Conservation (phyloP, 2,113 vertebrate genomes). For the Zapornia atra region DNA sequence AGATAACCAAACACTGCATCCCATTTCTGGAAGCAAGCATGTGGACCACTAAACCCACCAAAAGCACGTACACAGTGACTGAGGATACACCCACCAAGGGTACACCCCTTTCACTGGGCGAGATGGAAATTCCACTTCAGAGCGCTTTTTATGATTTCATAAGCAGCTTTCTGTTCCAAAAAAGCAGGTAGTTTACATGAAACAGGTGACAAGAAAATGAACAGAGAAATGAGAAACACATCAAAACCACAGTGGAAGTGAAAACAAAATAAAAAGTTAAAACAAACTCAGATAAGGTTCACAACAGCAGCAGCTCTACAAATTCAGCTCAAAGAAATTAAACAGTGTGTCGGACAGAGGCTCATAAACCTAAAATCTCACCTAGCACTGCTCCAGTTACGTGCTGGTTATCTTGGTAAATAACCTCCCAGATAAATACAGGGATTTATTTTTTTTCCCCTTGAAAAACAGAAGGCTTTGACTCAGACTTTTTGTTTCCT, state of each 20-base stretch:
- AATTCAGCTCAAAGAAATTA: not conserved
- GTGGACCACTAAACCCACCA: not conserved
- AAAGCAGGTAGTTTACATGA: not conserved
- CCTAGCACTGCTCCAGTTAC: not conserved
- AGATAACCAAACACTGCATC: not conserved
- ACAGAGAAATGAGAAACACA: not conserved
- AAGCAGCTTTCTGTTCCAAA: not conserved
- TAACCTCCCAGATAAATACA: not conserved
- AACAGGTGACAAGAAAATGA: not conserved
- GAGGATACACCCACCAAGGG: not conserved
- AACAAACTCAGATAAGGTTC: not conserved
- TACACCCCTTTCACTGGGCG: not conserved
- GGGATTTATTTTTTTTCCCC: not conserved
- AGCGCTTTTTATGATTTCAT: not conserved
- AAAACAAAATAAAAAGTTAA: not conserved
- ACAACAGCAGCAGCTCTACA: not conserved
- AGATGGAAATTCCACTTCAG: not conserved
- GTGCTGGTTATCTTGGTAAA: not conserved
- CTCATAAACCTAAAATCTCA: not conserved
- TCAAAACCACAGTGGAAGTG: not conserved
- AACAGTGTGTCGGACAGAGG: not conserved
- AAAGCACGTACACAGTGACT: not conserved
- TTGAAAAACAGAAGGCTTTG: not conserved
- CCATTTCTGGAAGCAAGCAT: not conserved
- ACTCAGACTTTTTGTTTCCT: not conserved